phyloP scores from a whole-genome alignment of 2,113 vertebrate genomes.

The Brachyhypopomus gauderio region DNA sequence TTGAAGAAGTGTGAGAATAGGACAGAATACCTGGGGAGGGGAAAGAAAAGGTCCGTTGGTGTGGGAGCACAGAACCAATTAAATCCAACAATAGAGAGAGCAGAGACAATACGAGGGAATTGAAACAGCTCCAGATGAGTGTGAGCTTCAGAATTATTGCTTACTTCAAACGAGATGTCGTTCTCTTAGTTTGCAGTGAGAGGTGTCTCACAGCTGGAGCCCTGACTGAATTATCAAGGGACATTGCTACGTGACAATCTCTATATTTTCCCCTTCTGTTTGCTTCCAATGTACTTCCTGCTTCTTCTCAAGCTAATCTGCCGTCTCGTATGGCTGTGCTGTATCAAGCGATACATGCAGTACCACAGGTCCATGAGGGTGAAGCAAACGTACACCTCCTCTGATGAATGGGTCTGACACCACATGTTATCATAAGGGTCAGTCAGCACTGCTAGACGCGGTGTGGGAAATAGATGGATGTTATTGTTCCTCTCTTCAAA shows the following conservation, averaged over 20 bases:
- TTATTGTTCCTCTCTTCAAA: neutral
- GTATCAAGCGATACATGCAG: neutral
- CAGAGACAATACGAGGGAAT: slow-evolving; percentile 36
- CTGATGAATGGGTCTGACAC: slow-evolving; percentile 1
- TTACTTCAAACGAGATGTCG: slow-evolving; percentile 10
- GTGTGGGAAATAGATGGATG: neutral
- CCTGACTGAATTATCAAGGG: neutral
- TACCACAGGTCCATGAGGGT: neutral
- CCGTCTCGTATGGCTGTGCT: neutral
- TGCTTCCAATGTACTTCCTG: neutral
- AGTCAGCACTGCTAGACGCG: neutral
- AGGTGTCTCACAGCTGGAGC: slow-evolving; percentile 3
- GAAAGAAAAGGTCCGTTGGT: slow-evolving; percentile 41
- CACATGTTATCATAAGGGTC: neutral
- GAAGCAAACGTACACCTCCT: neutral
- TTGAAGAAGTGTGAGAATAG: slow-evolving; percentile 16
- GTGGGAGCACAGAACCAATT: slow-evolving; percentile 57
- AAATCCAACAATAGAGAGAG: slow-evolving; percentile 55
- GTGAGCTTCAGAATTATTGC: slow-evolving; percentile 22
- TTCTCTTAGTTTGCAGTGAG: neutral
- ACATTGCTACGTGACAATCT: neutral
- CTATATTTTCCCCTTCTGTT: neutral
- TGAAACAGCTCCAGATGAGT: slow-evolving; percentile 35
- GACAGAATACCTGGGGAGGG: slow-evolving; percentile 48
- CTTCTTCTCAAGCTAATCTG: slow-evolving; percentile 1